phyloP scores from a whole-genome alignment of 2,888 invertebrate genomes.

The Napeogenes sylphis region DNA sequence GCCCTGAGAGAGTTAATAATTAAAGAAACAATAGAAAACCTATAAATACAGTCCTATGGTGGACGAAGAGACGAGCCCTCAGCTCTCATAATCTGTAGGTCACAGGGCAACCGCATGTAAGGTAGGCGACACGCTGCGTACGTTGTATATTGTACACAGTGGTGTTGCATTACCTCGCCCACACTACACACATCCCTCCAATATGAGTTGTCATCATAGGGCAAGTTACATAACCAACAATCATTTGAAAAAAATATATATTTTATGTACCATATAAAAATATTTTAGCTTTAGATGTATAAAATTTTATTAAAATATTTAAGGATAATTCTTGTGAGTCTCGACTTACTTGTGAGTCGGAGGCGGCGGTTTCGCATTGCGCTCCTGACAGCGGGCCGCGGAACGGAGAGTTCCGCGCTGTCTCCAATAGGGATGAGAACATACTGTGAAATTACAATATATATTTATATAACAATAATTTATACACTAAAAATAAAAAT shows the following conservation, averaged over 20 bases:
- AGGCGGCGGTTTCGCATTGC: constrained; percentile 72
- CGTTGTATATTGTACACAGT: constrained; percentile 37
- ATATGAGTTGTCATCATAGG: constrained; percentile 61
- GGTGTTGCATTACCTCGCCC: constrained; percentile 28
- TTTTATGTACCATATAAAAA: too few relatives aligned
- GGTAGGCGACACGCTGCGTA: constrained; percentile 37
- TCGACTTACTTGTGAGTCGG: constrained; percentile 28
- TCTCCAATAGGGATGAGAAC: constrained; percentile 80
- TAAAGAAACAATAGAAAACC: not conserved
- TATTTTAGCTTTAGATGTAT: too few relatives aligned
- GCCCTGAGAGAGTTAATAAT: constrained; percentile 35
- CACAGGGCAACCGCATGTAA: constrained; percentile 52
- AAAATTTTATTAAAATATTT: too few relatives aligned
- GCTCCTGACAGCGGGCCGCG: constrained; percentile 78
- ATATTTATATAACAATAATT: constrained; percentile 42
- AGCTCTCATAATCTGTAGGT: constrained; percentile 66
- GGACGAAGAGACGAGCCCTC: constrained; percentile 44
- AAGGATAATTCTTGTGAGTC: too few relatives aligned
- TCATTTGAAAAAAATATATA: too few relatives aligned
- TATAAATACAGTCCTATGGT: not conserved
- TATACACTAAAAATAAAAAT: too few relatives aligned
- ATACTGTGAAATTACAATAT: constrained; percentile 40
- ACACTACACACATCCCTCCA: constrained; percentile 47
- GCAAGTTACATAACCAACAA: constrained; percentile 26
- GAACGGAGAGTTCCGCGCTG: constrained; percentile 81